These are phyloP conservation scores for Leptosomus discolor DNA, from an alignment of 2,113 vertebrate genomes.

Conservation along the genomic window DNA sequence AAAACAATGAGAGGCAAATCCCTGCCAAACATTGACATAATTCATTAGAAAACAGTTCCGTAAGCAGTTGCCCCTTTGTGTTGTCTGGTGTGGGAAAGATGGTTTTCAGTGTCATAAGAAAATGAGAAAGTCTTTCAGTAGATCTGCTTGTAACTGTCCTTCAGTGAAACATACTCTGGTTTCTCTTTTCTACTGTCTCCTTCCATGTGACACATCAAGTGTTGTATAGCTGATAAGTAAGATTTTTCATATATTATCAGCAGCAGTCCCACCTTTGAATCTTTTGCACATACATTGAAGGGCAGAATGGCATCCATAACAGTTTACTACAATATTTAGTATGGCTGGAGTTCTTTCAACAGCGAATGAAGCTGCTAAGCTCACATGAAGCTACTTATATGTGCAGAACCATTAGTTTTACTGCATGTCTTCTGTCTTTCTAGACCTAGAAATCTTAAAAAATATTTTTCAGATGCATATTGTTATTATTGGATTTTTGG, in stretches of 20 bases:
- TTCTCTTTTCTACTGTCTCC: not conserved
- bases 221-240: not conserved
- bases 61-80: not conserved
- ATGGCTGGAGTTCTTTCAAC: not conserved
- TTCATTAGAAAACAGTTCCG: not conserved
- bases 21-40: not conserved
- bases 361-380: not conserved
- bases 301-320: not conserved
- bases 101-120: not conserved
- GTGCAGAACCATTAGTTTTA: not conserved
- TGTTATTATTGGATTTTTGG: not conserved
- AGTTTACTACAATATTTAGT: not conserved
- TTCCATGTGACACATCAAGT: not conserved
- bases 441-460: not conserved
- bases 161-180: not conserved
- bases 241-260: not conserved
- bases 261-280: not conserved
- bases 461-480: not conserved
- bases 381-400: not conserved
- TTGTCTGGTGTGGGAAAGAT: not conserved
- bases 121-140: not conserved
- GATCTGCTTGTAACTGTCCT: not conserved
- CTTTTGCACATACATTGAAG: not conserved
- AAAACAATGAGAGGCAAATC: not conserved
- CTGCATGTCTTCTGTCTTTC: not conserved